phyloP scores from a whole-genome alignment of 2,888 invertebrate species.

The Parochlus steinenii region DNA sequence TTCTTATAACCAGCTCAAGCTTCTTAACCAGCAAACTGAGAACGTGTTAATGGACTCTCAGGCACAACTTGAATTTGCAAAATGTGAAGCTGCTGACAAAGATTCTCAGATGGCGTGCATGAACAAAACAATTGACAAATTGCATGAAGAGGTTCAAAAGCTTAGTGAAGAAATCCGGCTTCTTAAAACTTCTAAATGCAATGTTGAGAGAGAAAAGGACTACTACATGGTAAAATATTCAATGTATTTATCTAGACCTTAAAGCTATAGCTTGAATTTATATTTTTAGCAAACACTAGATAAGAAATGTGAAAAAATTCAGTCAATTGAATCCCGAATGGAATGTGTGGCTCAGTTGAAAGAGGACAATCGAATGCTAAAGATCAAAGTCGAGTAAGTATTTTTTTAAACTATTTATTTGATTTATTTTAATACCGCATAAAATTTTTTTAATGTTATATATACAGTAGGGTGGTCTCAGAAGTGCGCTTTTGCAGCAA shows the following conservation, averaged over 20 bases:
- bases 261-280: no score
- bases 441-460: background rate
- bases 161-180: background rate
- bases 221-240: slow-evolving; percentile 6
- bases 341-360: background rate
- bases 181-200: slow-evolving; percentile 2
- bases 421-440: background rate
- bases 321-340: slow-evolving; percentile 5
- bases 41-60: slow-evolving; percentile 7
- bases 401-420: background rate
- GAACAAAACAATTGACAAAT: slow-evolving; percentile 6
- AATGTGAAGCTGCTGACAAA: slow-evolving; percentile 6
- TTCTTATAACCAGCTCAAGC: slow-evolving; percentile 8
- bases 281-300: no score
- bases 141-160: slow-evolving; percentile 7
- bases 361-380: slow-evolving; percentile 2
- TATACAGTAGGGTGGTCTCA: no score
- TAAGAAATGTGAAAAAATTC: slow-evolving; percentile 6
- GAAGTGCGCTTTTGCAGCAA: no score
- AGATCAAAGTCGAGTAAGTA: slow-evolving; percentile 8
- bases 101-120: slow-evolving; percentile 8
- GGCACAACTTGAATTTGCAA: slow-evolving; percentile 9
- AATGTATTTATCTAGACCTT: no score
- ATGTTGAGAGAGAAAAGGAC: slow-evolving; percentile 8
- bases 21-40: slow-evolving; percentile 9